Conservation (phyloP, 2,888 invertebrate species). For the Torymus aiolomorphi region DNA sequence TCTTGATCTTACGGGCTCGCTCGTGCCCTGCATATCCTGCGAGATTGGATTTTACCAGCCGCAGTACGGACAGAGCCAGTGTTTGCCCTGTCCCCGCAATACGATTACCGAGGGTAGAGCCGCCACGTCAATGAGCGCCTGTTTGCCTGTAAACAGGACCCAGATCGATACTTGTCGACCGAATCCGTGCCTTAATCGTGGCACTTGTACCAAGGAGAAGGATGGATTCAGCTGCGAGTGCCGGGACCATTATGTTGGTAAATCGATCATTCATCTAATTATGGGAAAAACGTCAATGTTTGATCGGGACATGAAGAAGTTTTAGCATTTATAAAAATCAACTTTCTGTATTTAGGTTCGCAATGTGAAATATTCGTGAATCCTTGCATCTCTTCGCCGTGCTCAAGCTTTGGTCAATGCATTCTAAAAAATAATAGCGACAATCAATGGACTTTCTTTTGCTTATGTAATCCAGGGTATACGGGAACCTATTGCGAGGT, state of each 20-base stretch:
- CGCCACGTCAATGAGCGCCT: constrained; percentile 73
- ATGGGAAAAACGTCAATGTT: no score
- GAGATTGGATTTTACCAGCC: constrained; percentile 80
- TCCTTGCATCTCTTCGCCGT: constrained; percentile 78
- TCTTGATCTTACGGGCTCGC: constrained; percentile 53
- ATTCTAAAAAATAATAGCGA: constrained; percentile 64
- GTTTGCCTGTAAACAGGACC: constrained; percentile 76
- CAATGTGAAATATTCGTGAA: constrained; percentile 77
- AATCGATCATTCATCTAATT: constrained; percentile 36
- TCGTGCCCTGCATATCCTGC: constrained; percentile 65
- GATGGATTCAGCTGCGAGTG: constrained; percentile 77
- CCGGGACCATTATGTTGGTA: constrained; percentile 76
- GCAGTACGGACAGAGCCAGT: constrained; percentile 78
- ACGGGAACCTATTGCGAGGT: constrained; percentile 77
- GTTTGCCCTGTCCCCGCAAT: constrained; percentile 79
- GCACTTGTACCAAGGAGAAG: constrained; percentile 70
- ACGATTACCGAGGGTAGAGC: constrained; percentile 75
- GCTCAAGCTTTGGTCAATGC: constrained; percentile 78
- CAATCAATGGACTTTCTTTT: constrained; percentile 70
- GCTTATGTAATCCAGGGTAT: constrained; percentile 77
- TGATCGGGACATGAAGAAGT: no score
- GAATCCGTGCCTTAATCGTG: constrained; percentile 76
- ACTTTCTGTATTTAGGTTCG: constrained; percentile 74
- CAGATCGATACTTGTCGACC: constrained; percentile 76
- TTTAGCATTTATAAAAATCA: neutral